These are phyloP conservation scores for Blennius ocellaris DNA, from an alignment of 2,113 vertebrate genomes.

Conservation along the genomic window DNA sequence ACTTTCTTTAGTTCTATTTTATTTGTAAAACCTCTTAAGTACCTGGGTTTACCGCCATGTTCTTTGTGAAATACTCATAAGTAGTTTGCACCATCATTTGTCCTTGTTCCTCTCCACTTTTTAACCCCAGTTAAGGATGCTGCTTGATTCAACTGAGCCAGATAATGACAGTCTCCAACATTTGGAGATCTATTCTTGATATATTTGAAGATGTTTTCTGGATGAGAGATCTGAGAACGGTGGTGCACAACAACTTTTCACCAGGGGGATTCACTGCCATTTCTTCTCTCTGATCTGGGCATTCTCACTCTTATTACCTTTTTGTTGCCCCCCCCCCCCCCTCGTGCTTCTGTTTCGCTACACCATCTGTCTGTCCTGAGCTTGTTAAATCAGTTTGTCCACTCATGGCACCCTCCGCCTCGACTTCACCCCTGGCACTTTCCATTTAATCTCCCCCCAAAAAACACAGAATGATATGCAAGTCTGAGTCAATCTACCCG, in stretches of 20 bases:
- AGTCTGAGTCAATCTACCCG: constrained; percentile 60
- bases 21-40: constrained; percentile 11
- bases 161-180: constrained; percentile 37
- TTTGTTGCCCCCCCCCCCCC: constrained; percentile 11
- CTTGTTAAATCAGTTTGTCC: constrained; percentile 62
- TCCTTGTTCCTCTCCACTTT: constrained; percentile 33
- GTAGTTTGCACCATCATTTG: constrained; percentile 1
- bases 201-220: constrained; percentile 65
- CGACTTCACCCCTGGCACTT: constrained; percentile 64
- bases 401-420: constrained; percentile 48
- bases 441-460: constrained; percentile 55
- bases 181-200: constrained; percentile 54
- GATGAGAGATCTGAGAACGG: constrained; percentile 56
- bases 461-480: constrained; percentile 59
- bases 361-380: constrained; percentile 67
- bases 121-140: constrained; percentile 28
- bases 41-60: not conserved
- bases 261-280: constrained; percentile 62
- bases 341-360: constrained; percentile 26
- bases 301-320: constrained; percentile 54
- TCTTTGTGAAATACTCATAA: constrained; percentile 16
- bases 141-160: constrained; percentile 11
- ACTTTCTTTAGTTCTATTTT: constrained; percentile 13
- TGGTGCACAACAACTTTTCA: constrained; percentile 52
- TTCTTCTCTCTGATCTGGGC: constrained; percentile 42